Base-by-base conservation (phyloP, 30 jellyfish, hydroid and myxozoan genomes). In the Aurelia sp. region DNA sequence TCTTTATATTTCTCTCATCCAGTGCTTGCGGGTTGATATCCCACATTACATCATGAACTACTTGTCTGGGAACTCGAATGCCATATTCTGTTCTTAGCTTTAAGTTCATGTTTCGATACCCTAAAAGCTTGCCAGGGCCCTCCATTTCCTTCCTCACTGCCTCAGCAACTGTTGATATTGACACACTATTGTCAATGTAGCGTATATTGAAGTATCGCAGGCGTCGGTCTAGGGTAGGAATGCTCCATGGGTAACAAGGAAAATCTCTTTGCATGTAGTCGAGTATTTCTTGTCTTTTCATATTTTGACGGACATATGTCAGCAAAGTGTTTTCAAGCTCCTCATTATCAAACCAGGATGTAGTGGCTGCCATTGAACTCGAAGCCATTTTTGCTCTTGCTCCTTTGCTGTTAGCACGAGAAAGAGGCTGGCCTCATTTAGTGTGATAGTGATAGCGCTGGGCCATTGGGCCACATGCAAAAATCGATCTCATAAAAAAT, bases 91-190 rank as follows among this genome's bases (percentile, higher is more conserved):
- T 72, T 31, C 87, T 61, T 8, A 60, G 88, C 31, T 84, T 84
- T n/a, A 27, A 40, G 88, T 84, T 71, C 88, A 84, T 59, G 35
- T 21, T 77, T 17, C 83, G 79, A 53, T 84, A 84, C 38, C 88
- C 93, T 60, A 84, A 62, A 17, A 84, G 81, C 93, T 84, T 59
- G 22, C 93, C 89, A 50, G 93, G 93, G 69, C 93, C 89, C 71
- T 84, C 88, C 81, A 71, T 38, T 84, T 84, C 89, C 57, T 84
- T 84, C 55, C 40, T 76, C 24, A 76, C 75, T 55, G 76, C 84
- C 67, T 72, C 84, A 9, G 85, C 90, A 65, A 64, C 90, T 62
- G 82, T 64, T 53, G 81, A 58, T 64, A 53, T 64, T 22, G 90
- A 60, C 19, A 63, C 60, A 20, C 55, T 72, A n/a, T 71, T 44